These are phyloP conservation scores for Leucophenga varia DNA, from an alignment of 1,140 invertebrate species.

Conservation along the genomic window DNA sequence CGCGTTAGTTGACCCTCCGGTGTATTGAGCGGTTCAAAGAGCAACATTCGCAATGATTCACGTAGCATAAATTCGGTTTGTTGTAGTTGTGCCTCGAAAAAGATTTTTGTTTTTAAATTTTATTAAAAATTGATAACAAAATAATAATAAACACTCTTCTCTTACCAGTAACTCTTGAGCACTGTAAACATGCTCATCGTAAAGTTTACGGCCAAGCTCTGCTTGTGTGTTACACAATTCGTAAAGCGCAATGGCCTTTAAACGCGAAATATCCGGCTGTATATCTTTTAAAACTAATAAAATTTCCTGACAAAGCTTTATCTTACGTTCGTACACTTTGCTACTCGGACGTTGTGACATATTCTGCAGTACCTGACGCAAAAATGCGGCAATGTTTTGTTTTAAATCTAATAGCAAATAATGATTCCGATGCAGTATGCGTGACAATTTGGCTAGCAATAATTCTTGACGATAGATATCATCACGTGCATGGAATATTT, in stretches of 20 bases:
- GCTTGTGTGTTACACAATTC: conserved; percentile 71
- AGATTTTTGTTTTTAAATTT: too few relatives aligned
- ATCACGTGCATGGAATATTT: conserved; percentile 51
- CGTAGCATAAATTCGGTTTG: conserved; percentile 64
- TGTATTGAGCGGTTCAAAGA: conserved; percentile 70
- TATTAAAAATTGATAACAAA: conserved; percentile 17
- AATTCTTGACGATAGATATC: conserved; percentile 59
- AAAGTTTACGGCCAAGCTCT: conserved; percentile 59
- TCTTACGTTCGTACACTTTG: conserved; percentile 64
- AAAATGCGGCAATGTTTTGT: conserved; percentile 64
- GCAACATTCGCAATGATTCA: conserved; percentile 65
- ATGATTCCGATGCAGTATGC: conserved; percentile 66
- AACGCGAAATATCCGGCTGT: conserved; percentile 73
- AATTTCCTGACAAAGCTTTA: conserved; percentile 67
- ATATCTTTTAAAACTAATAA: conserved; percentile 66
- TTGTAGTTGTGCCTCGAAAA: conserved; percentile 57
- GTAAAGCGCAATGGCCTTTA: conserved; percentile 70
- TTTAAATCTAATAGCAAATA: conserved; percentile 67
- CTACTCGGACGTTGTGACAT: conserved; percentile 59
- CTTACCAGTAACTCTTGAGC: conserved; percentile 27
- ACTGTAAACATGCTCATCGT: conserved; percentile 28
- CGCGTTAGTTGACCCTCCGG: conserved; percentile 71
- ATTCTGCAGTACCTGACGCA: conserved; percentile 60
- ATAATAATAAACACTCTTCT: not conserved
- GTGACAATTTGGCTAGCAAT: conserved; percentile 62